Conservation (phyloP, 2,888 invertebrate genomes). For the Troides helena region DNA sequence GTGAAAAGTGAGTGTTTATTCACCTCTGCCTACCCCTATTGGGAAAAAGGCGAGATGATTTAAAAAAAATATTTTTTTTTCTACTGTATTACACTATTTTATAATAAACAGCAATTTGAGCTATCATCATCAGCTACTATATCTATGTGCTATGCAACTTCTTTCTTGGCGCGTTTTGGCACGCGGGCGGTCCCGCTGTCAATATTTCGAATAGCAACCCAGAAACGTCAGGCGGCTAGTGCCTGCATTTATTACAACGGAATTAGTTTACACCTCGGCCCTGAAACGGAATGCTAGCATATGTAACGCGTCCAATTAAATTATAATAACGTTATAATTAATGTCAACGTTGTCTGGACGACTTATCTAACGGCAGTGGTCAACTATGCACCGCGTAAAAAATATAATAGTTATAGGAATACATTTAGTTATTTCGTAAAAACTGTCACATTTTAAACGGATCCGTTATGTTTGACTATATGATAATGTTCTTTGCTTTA, state of each 20-base stretch:
- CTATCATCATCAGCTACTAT: neutral
- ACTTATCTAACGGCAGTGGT: conserved; percentile 1
- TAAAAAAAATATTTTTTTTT: no score
- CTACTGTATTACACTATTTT: no score
- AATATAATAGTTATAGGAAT: no score
- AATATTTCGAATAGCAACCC: conserved; percentile 74
- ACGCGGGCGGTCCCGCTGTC: conserved; percentile 51
- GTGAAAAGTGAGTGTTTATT: no score
- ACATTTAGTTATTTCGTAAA: no score
- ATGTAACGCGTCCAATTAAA: conserved; percentile 26
- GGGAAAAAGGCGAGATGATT: no score
- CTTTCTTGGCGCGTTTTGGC: conserved; percentile 58
- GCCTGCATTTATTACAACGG: conserved; percentile 69
- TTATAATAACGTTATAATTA: conserved; percentile 25
- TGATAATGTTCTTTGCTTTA: neutral
- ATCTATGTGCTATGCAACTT: conserved; percentile 8
- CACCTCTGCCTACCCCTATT: no score
- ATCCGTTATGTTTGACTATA: neutral
- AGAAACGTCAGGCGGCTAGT: conserved; percentile 69
- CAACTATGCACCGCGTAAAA: neutral
- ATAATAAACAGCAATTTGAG: no score
- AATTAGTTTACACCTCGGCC: conserved; percentile 65
- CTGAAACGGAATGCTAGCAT: conserved; percentile 47
- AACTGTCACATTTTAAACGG: no score
- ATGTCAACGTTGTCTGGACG: conserved; percentile 13